Evolutionary conservation across 2,888 invertebrate species (phyloP).

Genomic region (Hemistola chrysoprasaria): DNA sequence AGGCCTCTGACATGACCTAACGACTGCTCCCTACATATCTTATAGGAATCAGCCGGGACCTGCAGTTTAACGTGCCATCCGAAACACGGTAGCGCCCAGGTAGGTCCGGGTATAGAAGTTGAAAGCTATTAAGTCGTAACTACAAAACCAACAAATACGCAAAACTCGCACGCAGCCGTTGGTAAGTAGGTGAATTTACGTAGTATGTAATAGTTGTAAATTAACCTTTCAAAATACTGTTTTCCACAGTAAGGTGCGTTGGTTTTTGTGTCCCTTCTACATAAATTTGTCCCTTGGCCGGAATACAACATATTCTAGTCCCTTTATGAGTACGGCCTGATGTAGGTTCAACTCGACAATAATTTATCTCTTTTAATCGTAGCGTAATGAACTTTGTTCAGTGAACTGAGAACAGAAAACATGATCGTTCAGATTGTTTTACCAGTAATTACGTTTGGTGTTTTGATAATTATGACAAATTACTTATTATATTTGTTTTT

Average conservation of each 20-base stretch:
- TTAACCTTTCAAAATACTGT: conserved; percentile 4
- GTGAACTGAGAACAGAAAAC: conserved; percentile 25
- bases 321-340: conserved; percentile 71
- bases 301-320: conserved; percentile 59
- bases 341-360: conserved; percentile 57
- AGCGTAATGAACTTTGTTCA: conserved; percentile 60
- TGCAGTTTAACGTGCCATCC: too few species aligned
- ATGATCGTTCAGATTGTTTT: conserved; percentile 25
- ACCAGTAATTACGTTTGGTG: conserved; percentile 19
- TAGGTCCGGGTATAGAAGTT: too few species aligned
- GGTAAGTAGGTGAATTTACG: too few species aligned
- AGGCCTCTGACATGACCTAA: too few species aligned
- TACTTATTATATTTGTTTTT: too few species aligned
- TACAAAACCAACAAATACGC: too few species aligned
- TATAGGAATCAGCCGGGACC: too few species aligned
- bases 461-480: not conserved
- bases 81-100: too few species aligned
- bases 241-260: conserved; percentile 24
- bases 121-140: too few species aligned
- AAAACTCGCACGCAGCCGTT: too few species aligned
- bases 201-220: too few species aligned
- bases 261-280: conserved; percentile 66
- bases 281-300: conserved; percentile 69
- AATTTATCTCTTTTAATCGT: conserved; percentile 73
- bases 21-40: too few species aligned